Evolutionary conservation across 1,140 invertebrate genomes (phyloP).

Genomic region (Seison nebaliae): DNA sequence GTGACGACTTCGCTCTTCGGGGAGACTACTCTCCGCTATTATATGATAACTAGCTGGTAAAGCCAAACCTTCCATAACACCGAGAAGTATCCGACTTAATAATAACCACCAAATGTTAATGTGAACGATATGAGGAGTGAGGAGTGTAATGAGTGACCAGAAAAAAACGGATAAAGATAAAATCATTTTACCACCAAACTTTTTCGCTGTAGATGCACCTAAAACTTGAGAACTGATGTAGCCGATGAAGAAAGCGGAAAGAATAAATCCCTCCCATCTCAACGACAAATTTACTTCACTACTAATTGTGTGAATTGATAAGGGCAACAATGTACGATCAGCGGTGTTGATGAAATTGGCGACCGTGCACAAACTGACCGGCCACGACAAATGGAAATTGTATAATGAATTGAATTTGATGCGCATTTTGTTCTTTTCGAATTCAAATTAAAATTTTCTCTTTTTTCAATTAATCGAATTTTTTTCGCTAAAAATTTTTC

Average conservation of each 20-base stretch:
- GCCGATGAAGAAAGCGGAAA: constrained; percentile 48
- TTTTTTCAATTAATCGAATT: too few species aligned
- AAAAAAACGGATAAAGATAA: constrained; percentile 42
- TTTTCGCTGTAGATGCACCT: constrained; percentile 42
- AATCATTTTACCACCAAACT: constrained; percentile 43
- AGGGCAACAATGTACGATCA: constrained; percentile 50
- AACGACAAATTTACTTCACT: constrained; percentile 45
- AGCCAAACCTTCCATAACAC: constrained; percentile 49
- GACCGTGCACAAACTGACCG: constrained; percentile 16
- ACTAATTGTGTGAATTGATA: constrained; percentile 47
- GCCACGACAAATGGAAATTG: too few species aligned
- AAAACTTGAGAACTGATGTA: constrained; percentile 47
- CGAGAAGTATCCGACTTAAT: constrained; percentile 38
- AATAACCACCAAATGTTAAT: constrained; percentile 37
- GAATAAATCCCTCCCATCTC: constrained; percentile 46
- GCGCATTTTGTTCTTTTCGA: too few species aligned
- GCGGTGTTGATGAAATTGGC: constrained; percentile 54
- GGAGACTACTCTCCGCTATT: constrained; percentile 44
- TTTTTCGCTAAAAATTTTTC: too few species aligned
- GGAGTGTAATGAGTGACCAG: constrained; percentile 46
- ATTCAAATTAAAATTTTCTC: too few species aligned
- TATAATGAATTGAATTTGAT: too few species aligned
- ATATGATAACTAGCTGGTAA: constrained; percentile 51
- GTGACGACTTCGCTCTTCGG: constrained; percentile 44
- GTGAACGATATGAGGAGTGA: constrained; percentile 41